Conservation (phyloP, 2,888 invertebrate genomes). For the Agrochola lychnidis region DNA sequence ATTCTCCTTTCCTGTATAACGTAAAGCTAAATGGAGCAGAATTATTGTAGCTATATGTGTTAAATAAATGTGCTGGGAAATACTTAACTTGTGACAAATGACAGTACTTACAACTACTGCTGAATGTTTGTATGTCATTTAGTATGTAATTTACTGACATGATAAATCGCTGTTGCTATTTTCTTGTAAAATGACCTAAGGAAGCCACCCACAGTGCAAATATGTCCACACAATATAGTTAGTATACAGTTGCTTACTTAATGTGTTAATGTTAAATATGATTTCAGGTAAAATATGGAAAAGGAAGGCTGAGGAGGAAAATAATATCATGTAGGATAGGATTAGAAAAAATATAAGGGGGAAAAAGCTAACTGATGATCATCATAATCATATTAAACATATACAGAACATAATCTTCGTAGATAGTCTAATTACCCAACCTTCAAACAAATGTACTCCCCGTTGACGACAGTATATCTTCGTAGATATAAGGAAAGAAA, state of each 20-base stretch:
- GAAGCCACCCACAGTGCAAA: not conserved
- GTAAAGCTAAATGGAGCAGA: constrained; percentile 47
- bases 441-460: not conserved
- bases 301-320: not conserved
- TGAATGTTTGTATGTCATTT: constrained; percentile 33
- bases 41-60: constrained; percentile 46
- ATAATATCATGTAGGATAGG: not conserved
- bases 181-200: constrained; percentile 28
- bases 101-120: constrained; percentile 37
- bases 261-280: not conserved
- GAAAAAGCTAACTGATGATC: not conserved
- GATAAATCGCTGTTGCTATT: constrained; percentile 27
- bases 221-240: not conserved
- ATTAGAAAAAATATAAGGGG: not conserved
- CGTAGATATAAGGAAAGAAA: constrained; percentile 5
- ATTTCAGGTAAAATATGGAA: constrained; percentile 3
- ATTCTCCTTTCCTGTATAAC: constrained; percentile 31
- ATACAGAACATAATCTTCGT: not conserved
- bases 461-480: not conserved
- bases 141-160: constrained; percentile 46
- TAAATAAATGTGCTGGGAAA: constrained; percentile 41
- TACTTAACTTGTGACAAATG: constrained; percentile 55
- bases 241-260: not conserved
- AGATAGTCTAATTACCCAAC: not conserved
- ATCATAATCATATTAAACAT: not conserved